Evolutionary conservation across 2,113 vertebrate species (phyloP), one percentile per base, ranked within the genome.

Genomic region (Calidris pygmaea): DNA sequence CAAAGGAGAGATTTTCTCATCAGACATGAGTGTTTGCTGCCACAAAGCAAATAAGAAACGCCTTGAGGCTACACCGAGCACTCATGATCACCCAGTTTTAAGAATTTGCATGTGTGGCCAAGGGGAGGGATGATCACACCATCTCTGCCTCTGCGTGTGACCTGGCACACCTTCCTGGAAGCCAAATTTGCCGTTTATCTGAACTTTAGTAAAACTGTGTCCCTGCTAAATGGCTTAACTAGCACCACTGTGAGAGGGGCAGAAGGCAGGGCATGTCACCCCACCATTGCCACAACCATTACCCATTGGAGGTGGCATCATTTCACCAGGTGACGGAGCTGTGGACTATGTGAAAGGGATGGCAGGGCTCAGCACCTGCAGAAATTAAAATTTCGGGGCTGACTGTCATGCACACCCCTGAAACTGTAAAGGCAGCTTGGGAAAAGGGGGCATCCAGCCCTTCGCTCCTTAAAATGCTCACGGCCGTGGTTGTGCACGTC

Each of bases 241-340:
- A 73, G 32, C 0, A 47, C 27, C 19, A 67, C 34, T 0, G 0
- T 24, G 12, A 71, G 37, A 55, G 53, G 15, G 43, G 67, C 47
- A 79, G 79, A 24, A 35, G 52, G 52, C 22, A 83, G 53, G 14
- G 8, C 55, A 76, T 4, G 9, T 75, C 16, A 4, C 6, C 10
- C 16, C 20, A 24, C 14, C 53, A 12, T 4, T 76, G 63, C 43
- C 77, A 50, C n/a, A 48, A 12, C 30, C 17, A 5, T 32, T 8
- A 41, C 17, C 21, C 70, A 2, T 7, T 14, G 52, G 26, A 59
- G 24, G 37, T 55, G 35, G 48, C 72, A 79, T 55, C 10, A 5
- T 86, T 73, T 80, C 76, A 47, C 26, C 48, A 11, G 12, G 27
- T 70, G 59, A 68, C 19, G 1, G 48, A 90, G 68, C 53, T 85